These are phyloP conservation scores for Calyptommatus sinebrachiatus DNA, from an alignment of 2,113 vertebrate species.

Conservation along the genomic window DNA sequence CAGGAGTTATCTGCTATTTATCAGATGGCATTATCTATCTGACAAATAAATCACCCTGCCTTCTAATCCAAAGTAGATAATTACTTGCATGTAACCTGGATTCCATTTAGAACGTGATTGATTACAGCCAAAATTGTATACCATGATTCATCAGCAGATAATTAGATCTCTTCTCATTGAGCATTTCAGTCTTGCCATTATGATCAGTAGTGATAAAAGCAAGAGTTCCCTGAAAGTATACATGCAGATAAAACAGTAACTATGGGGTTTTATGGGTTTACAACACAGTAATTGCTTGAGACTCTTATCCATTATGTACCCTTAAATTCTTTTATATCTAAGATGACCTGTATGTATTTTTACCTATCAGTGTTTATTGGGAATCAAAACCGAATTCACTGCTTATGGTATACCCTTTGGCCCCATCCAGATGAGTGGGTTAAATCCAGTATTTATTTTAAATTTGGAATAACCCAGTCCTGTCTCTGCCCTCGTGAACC, in stretches of 20 bases:
- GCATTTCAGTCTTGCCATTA: conserved; percentile 38
- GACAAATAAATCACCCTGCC: conserved; percentile 54
- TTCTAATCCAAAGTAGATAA: conserved; percentile 40
- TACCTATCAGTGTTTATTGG: conserved; percentile 42
- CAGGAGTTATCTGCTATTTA: conserved; percentile 21
- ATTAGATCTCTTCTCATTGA: conserved; percentile 47
- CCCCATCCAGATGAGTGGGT: too few relatives aligned
- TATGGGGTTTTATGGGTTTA: conserved; percentile 42
- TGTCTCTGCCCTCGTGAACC: too few relatives aligned
- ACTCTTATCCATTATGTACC: conserved; percentile 13
- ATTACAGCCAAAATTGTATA: conserved; percentile 53
- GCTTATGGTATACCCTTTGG: too few relatives aligned
- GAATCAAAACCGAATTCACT: neutral
- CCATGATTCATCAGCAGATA: conserved; percentile 51
- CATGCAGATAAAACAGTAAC: conserved; percentile 39
- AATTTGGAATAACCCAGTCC: neutral
- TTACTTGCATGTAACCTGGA: conserved; percentile 49
- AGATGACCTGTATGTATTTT: conserved; percentile 32
- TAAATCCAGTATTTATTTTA: too few relatives aligned
- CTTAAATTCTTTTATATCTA: conserved; percentile 34
- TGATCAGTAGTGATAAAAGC: conserved; percentile 49
- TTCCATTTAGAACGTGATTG: conserved; percentile 53
- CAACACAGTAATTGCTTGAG: conserved; percentile 52
- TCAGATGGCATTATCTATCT: conserved; percentile 42
- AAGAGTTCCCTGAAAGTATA: conserved; percentile 46